A percentile compares a stretch with the other conserved stretches of the same genome.
Evolutionary conservation across 2,797 vertebrate species (phyloP).

Genomic region (Babyrousa celebensis): DNA sequence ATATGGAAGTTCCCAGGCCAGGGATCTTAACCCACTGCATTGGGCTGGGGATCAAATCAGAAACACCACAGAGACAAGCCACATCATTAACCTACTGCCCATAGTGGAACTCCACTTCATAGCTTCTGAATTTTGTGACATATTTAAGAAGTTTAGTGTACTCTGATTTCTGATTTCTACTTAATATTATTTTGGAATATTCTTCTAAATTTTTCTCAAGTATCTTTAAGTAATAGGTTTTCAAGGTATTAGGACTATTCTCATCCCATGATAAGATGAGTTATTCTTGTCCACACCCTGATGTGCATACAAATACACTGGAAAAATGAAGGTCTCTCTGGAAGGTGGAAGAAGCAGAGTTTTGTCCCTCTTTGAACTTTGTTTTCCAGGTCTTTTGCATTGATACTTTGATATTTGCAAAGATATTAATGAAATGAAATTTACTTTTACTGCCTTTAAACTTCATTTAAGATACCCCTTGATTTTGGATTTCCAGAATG

Average conservation of each 20-base stretch:
- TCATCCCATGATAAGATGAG: not conserved
- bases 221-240: conserved; percentile 64
- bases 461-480: not conserved
- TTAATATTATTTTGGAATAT: not conserved
- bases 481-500: conserved; percentile 11
- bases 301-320: not conserved
- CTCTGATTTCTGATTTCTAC: not conserved
- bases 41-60: too few relatives aligned
- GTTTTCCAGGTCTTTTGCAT: conserved; percentile 60
- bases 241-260: conserved; percentile 21
- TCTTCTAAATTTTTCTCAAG: conserved; percentile 56
- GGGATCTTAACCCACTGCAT: too few relatives aligned
- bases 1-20: too few relatives aligned
- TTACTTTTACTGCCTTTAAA: conserved; percentile 43
- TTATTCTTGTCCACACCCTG: not conserved
- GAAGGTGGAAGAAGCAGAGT: not conserved
- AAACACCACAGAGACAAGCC: too few relatives aligned
- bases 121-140: conserved; percentile 34
- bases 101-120: not conserved
- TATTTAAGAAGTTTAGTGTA: conserved; percentile 35
- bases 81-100: too few relatives aligned
- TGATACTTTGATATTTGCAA: conserved; percentile 53
- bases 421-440: conserved; percentile 20
- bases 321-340: conserved; percentile 3
- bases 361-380: conserved; percentile 15